Percentiles rank a stretch among this genome's conserved stretches.
These are phyloP conservation scores for Drosophila biarmipes DNA, from an alignment of 1,140 invertebrate genomes.

Conservation along the genomic window DNA sequence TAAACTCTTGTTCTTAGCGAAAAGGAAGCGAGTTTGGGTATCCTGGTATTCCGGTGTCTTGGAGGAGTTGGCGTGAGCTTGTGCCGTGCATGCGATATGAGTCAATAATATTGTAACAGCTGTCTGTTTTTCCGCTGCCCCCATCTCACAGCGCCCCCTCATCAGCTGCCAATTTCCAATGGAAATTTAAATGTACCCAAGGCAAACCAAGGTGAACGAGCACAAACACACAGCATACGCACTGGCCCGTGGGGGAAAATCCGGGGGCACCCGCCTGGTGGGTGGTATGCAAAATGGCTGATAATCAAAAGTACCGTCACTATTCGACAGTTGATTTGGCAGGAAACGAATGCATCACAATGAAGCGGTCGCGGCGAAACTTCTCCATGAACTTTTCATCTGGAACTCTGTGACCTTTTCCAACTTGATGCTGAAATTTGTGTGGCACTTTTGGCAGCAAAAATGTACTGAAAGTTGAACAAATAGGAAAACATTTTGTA, in stretches of 20 bases:
- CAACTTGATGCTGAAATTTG: background rate
- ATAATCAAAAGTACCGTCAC: constrained; percentile 61
- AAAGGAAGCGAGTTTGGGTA: constrained; percentile 7
- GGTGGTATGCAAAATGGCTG: constrained; percentile 54
- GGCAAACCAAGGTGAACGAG: constrained; percentile 34
- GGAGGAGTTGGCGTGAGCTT: constrained; percentile 45
- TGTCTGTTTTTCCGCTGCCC: constrained; percentile 56
- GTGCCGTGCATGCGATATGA: constrained; percentile 74
- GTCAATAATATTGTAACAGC: constrained; percentile 82
- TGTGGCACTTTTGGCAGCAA: background rate
- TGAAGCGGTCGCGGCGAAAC: background rate
- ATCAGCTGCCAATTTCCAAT: constrained; percentile 64
- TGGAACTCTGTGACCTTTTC: background rate
- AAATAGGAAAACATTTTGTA: background rate
- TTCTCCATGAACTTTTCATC: constrained; percentile 7
- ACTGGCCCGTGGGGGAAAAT: constrained; percentile 1
- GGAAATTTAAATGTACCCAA: constrained; percentile 71
- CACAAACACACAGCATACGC: constrained; percentile 10
- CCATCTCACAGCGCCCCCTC: background rate
- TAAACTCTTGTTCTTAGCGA: background rate
- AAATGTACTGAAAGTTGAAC: background rate
- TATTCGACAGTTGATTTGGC: constrained; percentile 71
- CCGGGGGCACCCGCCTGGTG: background rate
- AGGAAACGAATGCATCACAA: constrained; percentile 44
- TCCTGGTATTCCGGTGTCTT: constrained; percentile 23